phyloP scores from a whole-genome alignment of 2,113 vertebrate species.

The Gobius niger region DNA sequence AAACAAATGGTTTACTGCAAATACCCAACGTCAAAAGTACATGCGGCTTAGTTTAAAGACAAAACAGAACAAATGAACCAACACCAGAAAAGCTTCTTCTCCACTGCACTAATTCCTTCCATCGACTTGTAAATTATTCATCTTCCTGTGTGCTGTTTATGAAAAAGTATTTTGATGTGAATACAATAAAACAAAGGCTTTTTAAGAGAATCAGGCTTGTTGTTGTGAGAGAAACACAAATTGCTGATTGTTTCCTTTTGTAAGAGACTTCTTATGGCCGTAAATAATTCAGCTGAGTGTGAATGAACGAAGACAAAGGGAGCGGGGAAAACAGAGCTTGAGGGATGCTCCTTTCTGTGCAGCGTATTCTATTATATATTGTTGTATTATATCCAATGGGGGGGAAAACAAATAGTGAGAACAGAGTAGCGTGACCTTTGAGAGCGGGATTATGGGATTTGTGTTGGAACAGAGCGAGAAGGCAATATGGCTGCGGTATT shows the following conservation, averaged over 20 bases:
- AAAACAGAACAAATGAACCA: no score
- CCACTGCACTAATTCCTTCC: neutral
- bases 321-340: conserved; percentile 7
- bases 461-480: conserved; percentile 54
- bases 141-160: neutral
- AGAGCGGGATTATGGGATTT: conserved; percentile 67
- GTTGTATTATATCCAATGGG: conserved; percentile 46
- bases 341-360: conserved; percentile 36
- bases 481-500: conserved; percentile 65
- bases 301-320: conserved; percentile 39
- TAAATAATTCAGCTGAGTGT: conserved; percentile 39
- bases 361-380: conserved; percentile 44
- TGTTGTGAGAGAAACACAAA: conserved; percentile 3
- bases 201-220: conserved; percentile 1
- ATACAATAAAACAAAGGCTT: neutral
- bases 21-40: no score
- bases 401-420: conserved; percentile 33
- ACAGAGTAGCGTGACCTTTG: conserved; percentile 62
- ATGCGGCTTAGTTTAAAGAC: no score
- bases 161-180: conserved; percentile 14
- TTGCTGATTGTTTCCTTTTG: conserved; percentile 24
- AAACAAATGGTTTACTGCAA: neutral
- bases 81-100: neutral
- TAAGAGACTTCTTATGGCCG: conserved; percentile 17
- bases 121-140: conserved; percentile 17